Percentiles rank a stretch among this genome's conserved stretches.
These are phyloP conservation scores for Phrynocephalus guinanensis DNA, from an alignment of 2,797 vertebrate genomes.

Conservation along the genomic window DNA sequence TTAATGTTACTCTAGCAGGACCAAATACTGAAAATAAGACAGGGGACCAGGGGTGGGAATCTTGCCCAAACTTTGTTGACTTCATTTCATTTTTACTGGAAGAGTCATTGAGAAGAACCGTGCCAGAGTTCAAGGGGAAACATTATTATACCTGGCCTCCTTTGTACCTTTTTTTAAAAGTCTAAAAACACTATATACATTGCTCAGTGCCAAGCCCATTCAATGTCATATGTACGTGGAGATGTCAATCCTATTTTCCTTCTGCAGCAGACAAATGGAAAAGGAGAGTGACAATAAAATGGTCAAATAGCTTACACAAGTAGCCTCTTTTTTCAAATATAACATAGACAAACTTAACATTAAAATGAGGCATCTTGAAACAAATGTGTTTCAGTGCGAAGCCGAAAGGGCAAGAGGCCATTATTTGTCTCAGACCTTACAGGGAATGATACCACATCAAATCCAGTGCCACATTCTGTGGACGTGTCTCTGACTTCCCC, in stretches of 20 bases:
- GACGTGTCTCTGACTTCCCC: conserved; percentile 63
- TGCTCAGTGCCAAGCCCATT: conserved; percentile 18
- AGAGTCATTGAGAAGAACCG: neutral
- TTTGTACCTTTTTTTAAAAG: neutral
- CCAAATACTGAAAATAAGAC: neutral
- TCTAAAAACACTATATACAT: neutral
- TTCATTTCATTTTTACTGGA: neutral
- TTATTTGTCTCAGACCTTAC: conserved; percentile 78
- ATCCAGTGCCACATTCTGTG: conserved; percentile 69
- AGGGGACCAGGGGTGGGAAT: neutral
- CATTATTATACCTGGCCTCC: neutral
- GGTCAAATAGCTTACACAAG: conserved; percentile 78
- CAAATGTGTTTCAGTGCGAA: conserved; percentile 77
- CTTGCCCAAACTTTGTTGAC: neutral
- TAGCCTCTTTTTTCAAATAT: conserved; percentile 78
- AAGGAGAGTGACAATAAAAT: conserved; percentile 55
- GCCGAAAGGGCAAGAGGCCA: conserved; percentile 80
- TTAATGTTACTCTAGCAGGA: conserved; percentile 9
- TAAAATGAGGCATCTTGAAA: conserved; percentile 80
- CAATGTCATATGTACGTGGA: neutral
- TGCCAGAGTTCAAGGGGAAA: neutral
- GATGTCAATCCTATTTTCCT: conserved; percentile 27
- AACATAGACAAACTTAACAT: conserved; percentile 70
- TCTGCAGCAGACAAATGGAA: conserved; percentile 20
- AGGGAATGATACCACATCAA: conserved; percentile 73